These are phyloP conservation scores for Cantharis flavilabris DNA, from an alignment of 2,888 invertebrate species.

Conservation along the genomic window DNA sequence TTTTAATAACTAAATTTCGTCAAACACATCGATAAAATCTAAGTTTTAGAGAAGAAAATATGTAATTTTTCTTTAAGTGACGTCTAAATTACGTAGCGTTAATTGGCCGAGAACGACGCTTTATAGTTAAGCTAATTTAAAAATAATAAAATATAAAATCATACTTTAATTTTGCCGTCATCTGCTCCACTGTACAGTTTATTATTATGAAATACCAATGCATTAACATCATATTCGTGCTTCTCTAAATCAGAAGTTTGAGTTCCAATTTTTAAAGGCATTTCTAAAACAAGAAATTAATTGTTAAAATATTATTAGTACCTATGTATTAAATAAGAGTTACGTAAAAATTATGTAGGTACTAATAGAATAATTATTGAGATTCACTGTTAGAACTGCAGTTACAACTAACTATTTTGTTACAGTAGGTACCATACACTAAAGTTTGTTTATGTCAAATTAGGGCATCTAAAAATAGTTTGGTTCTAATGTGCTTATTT, in stretches of 20 bases:
- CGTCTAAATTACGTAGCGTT: no score
- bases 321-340: neutral
- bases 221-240: slow-evolving; percentile 55
- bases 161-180: slow-evolving; percentile 60
- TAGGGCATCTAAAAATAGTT: neutral
- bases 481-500: neutral
- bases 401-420: neutral
- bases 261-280: slow-evolving; percentile 47
- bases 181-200: slow-evolving; percentile 58
- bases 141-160: neutral
- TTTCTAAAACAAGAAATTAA: slow-evolving; percentile 26
- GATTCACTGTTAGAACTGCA: neutral
- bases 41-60: no score
- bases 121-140: neutral
- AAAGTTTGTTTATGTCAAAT: neutral
- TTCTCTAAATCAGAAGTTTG: slow-evolving; percentile 52
- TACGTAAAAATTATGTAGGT: neutral
- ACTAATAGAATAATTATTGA: neutral
- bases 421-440: neutral
- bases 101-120: no score
- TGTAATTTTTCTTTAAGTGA: no score
- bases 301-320: neutral
- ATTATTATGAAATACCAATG: slow-evolving; percentile 53
- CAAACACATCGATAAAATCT: no score
- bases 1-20: no score